Conservation (phyloP, 1,140 invertebrate species). For the Lethocerus indicus region DNA sequence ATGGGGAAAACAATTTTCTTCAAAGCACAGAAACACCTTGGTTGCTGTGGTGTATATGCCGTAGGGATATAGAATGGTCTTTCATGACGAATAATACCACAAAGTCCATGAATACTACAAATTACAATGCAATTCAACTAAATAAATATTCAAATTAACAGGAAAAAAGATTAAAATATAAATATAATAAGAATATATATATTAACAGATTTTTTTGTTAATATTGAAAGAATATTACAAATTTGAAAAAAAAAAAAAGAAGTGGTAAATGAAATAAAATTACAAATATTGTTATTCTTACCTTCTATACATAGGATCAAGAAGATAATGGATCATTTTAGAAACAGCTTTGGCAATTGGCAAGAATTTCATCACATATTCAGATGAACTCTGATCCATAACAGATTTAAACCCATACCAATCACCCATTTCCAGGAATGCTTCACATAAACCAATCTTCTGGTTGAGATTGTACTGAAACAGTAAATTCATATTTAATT, state of each 20-base stretch:
- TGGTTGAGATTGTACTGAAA: no score
- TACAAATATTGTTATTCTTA: neutral
- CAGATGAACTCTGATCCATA: slow-evolving; percentile 64
- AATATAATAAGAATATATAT: no score
- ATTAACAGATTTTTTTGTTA: no score
- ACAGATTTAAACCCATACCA: slow-evolving; percentile 72
- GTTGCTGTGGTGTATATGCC: slow-evolving; percentile 16
- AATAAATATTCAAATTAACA: no score
- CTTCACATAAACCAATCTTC: slow-evolving; percentile 83
- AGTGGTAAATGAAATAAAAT: neutral
- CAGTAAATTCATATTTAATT: no score
- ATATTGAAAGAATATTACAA: slow-evolving; percentile 1
- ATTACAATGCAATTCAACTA: no score
- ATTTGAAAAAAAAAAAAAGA: neutral
- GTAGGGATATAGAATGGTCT: no score
- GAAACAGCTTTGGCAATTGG: slow-evolving; percentile 66
- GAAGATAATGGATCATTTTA: slow-evolving; percentile 61
- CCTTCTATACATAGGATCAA: slow-evolving; percentile 68
- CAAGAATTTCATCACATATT: slow-evolving; percentile 56
- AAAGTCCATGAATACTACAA: no score
- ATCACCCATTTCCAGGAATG: slow-evolving; percentile 70
- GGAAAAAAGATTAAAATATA: no score
- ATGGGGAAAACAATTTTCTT: slow-evolving; percentile 31
- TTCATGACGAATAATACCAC: no score
- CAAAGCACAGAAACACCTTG: slow-evolving; percentile 28